Conservation (phyloP, 2,113 vertebrate genomes). For the Elaphurus davidianus region DNA sequence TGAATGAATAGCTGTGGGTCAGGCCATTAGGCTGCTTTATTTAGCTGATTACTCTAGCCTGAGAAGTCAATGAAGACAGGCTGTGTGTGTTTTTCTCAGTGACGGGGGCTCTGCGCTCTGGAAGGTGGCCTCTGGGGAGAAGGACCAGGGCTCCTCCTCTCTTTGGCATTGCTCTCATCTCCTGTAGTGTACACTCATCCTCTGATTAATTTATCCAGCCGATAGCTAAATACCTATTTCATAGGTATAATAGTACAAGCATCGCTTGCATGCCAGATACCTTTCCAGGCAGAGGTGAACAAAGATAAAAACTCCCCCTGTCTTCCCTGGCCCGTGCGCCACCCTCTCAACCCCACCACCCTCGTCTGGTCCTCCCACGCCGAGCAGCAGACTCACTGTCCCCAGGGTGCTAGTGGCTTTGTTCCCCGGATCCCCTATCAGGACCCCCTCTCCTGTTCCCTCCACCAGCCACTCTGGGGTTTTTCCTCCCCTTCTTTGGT, state of each 20-base stretch:
- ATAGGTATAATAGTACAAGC: not conserved
- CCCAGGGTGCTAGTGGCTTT: not conserved
- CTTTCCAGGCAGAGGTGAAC: not conserved
- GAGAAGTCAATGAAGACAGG: not conserved
- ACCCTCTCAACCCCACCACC: rapidly evolving
- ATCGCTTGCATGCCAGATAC: not conserved
- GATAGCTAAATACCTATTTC: not conserved
- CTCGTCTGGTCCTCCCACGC: not conserved
- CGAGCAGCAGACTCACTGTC: not conserved
- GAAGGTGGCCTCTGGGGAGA: not conserved
- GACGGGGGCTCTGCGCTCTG: not conserved
- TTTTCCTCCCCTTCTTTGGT: not conserved
- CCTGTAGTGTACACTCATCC: not conserved
- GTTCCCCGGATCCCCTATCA: rapidly evolving
- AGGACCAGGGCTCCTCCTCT: not conserved
- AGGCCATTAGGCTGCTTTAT: not conserved
- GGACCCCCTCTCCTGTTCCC: not conserved
- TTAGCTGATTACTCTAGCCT: not conserved
- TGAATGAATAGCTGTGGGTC: not conserved
- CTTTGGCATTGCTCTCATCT: not conserved
- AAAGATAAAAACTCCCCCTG: not conserved
- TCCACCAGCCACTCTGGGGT: not conserved
- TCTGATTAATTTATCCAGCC: not conserved
- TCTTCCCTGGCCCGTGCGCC: not conserved
- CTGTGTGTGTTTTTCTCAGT: not conserved